phyloP scores from a whole-genome alignment of 2,888 invertebrate genomes.

The Girardia tigrina region DNA sequence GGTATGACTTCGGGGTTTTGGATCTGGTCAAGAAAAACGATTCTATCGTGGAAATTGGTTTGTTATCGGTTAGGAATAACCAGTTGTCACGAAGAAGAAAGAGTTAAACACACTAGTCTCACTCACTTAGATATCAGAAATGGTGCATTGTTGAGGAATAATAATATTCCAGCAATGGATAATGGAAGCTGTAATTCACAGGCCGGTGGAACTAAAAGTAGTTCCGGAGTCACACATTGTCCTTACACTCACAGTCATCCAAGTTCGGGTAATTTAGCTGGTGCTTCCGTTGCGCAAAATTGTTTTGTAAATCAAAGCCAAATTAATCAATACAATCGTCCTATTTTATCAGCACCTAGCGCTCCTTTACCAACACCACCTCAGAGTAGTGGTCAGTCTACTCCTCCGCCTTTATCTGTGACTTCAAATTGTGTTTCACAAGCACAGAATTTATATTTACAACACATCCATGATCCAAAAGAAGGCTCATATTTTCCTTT shows the following conservation, averaged over 20 bases:
- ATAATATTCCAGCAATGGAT: background rate
- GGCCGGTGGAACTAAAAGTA: background rate
- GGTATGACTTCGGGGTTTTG: conserved; percentile 90
- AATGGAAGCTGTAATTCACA: conserved; percentile 9
- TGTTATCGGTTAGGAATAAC: background rate
- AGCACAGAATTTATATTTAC: background rate
- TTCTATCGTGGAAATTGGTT: conserved; percentile 64
- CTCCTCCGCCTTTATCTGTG: conserved; percentile 16
- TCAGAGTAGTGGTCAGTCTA: conserved; percentile 5
- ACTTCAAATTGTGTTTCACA: background rate
- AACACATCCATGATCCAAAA: conserved; percentile 9
- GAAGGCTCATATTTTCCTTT: conserved; percentile 5
- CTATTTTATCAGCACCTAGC: background rate
- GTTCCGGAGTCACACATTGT: background rate
- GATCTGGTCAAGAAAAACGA: conserved; percentile 91
- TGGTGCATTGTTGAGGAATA: background rate
- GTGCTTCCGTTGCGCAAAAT: background rate
- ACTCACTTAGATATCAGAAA: background rate
- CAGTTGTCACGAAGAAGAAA: background rate
- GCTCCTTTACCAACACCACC: background rate
- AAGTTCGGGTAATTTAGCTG: conserved; percentile 13
- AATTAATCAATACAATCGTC: background rate
- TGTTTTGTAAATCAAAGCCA: background rate
- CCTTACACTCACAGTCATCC: conserved; percentile 9
- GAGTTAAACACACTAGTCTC: background rate